These are phyloP conservation scores for Anadara kagoshimensis DNA, from an alignment of 1,140 invertebrate genomes.

Conservation along the genomic window DNA sequence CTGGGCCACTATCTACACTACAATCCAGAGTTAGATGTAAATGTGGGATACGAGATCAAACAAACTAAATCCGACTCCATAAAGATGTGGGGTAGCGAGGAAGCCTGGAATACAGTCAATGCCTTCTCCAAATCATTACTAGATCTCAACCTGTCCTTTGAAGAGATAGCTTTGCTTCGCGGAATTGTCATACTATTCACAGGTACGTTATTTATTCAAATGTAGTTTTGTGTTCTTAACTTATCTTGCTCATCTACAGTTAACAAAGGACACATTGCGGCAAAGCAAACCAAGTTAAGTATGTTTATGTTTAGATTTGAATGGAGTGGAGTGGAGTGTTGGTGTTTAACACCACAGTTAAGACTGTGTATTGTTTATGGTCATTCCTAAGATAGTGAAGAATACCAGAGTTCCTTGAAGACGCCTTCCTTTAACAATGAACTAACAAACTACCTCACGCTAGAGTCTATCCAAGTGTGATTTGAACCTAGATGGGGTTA, in stretches of 20 bases:
- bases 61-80: slow-evolving; percentile 32
- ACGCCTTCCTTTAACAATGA: no score
- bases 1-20: slow-evolving; percentile 48
- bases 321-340: neutral
- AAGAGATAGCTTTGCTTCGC: slow-evolving; percentile 51
- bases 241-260: no score
- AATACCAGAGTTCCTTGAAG: no score
- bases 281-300: neutral
- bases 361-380: no score
- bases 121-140: slow-evolving; percentile 39
- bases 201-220: no score
- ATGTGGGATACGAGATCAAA: slow-evolving; percentile 32
- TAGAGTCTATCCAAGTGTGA: neutral
- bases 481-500: no score
- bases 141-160: slow-evolving; percentile 43
- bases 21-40: slow-evolving; percentile 33
- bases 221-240: no score
- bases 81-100: slow-evolving; percentile 41
- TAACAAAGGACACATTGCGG: neutral
- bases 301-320: no score
- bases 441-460: no score
- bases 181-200: slow-evolving; percentile 51
- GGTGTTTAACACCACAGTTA: neutral
- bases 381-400: no score
- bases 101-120: slow-evolving; percentile 36